A percentile compares a stretch with the other conserved stretches of the same genome.
Evolutionary conservation across 1,140 invertebrate genomes (phyloP).

Genomic region (Polyergus mexicanus): DNA sequence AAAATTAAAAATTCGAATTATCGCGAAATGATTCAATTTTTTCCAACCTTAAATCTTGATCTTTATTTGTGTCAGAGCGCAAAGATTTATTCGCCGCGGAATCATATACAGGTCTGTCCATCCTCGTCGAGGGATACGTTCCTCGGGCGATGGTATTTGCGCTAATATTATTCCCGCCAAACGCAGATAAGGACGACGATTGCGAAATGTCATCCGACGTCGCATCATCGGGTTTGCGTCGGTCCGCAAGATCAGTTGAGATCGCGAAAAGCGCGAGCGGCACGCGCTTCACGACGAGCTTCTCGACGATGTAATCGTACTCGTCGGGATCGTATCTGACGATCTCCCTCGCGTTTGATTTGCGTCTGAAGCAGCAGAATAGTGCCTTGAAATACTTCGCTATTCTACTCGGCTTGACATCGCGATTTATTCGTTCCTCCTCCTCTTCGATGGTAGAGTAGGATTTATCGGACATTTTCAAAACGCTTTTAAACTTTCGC

Average conservation of each 20-base stretch:
- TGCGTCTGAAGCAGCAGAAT: slow-evolving; percentile 40
- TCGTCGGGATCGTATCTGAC: slow-evolving; percentile 10
- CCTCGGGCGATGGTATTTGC: neutral
- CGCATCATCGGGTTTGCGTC: neutral
- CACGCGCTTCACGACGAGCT: slow-evolving; percentile 63
- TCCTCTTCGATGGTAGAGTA: neutral
- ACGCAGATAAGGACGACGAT: neutral
- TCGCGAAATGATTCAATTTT: neutral
- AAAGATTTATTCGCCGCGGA: neutral
- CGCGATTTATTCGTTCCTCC: neutral
- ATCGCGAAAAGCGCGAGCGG: slow-evolving; percentile 49
- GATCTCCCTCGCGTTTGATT: neutral
- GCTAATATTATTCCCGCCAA: neutral
- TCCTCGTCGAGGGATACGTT: neutral
- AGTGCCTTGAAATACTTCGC: neutral
- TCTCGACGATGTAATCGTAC: slow-evolving; percentile 65
- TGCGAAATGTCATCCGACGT: neutral
- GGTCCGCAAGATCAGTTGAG: slow-evolving; percentile 14
- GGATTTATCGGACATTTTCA: slow-evolving; percentile 33
- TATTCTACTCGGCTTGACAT: neutral
- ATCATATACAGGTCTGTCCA: neutral
- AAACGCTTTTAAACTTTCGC: neutral
- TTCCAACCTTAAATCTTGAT: neutral
- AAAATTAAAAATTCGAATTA: neutral
- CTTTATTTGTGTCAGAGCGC: neutral